A percentile compares a stretch with the other conserved stretches of the same genome.
Evolutionary conservation across 2,113 vertebrate species (phyloP).

Genomic region (Ictalurus punctatus): DNA sequence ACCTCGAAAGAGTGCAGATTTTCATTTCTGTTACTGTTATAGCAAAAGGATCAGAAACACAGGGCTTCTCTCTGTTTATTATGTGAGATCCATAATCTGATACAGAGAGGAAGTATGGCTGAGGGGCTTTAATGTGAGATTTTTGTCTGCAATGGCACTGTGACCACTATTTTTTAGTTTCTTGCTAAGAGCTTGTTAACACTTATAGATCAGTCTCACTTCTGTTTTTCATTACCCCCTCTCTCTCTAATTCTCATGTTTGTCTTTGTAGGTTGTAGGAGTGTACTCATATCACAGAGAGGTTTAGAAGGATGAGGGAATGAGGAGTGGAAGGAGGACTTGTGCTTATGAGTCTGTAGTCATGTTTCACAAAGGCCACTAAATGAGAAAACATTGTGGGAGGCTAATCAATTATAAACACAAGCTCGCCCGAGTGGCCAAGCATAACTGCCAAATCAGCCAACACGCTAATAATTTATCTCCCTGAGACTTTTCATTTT

Average conservation of each 20-base stretch:
- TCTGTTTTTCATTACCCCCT: not conserved
- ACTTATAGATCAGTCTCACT: not conserved
- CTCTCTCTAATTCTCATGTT: conserved; percentile 8
- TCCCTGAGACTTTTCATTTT: conserved; percentile 56
- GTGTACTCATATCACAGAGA: conserved; percentile 12
- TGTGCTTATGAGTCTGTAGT: conserved; percentile 47
- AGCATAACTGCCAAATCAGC: conserved; percentile 57
- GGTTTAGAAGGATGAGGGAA: not conserved
- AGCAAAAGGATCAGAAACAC: conserved; percentile 28
- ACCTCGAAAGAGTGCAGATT: not conserved
- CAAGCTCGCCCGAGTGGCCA: conserved; percentile 54
- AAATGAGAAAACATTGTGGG: conserved; percentile 62
- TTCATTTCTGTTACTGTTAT: conserved; percentile 24
- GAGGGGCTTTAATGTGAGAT: conserved; percentile 15
- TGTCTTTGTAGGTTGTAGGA: conserved; percentile 19
- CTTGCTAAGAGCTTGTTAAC: conserved; percentile 10
- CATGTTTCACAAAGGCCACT: conserved; percentile 54
- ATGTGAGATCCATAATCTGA: not conserved
- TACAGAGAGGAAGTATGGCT: not conserved
- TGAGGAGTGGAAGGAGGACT: conserved; percentile 13
- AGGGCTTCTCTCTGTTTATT: conserved; percentile 15
- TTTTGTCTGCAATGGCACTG: conserved; percentile 12
- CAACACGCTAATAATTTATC: conserved; percentile 57
- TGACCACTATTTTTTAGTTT: not conserved
- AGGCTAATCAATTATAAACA: conserved; percentile 62